Percentiles rank a stretch among this genome's conserved stretches.
Conservation (phyloP, 2,113 vertebrate species). For the Formicarius rufipectus region DNA sequence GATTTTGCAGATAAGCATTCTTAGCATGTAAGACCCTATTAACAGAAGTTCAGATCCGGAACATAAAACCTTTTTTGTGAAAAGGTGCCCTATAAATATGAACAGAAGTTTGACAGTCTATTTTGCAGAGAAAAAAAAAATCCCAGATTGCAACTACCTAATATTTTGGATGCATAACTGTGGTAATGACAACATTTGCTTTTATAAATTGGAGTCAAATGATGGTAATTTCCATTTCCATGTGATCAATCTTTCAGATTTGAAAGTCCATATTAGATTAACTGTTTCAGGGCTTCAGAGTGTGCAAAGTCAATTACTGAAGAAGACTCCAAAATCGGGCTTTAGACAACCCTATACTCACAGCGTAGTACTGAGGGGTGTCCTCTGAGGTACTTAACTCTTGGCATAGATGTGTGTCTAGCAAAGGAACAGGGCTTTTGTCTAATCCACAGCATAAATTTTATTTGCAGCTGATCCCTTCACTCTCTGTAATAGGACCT, state of each 20-base stretch:
- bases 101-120: background rate
- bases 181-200: background rate
- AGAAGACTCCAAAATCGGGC: background rate
- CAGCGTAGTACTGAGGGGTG: background rate
- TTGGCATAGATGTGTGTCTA: conserved; percentile 1
- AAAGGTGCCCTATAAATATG: background rate
- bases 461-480: conserved; percentile 54
- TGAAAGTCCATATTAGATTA: background rate
- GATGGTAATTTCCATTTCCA: conserved; percentile 1
- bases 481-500: conserved; percentile 53
- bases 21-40: background rate
- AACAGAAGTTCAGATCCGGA: background rate
- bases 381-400: conserved; percentile 16
- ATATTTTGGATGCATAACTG: background rate
- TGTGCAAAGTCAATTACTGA: background rate
- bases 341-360: background rate
- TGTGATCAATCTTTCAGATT: background rate
- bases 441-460: conserved; percentile 38
- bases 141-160: background rate
- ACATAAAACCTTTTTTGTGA: background rate
- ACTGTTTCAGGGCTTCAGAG: background rate
- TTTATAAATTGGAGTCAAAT: conserved; percentile 3
- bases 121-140: background rate
- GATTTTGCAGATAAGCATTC: conserved; percentile 30
- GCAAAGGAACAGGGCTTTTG: conserved; percentile 22